Evolutionary conservation across 2,113 vertebrate genomes (phyloP).

Genomic region (Forbesichthys papilliferus): DNA sequence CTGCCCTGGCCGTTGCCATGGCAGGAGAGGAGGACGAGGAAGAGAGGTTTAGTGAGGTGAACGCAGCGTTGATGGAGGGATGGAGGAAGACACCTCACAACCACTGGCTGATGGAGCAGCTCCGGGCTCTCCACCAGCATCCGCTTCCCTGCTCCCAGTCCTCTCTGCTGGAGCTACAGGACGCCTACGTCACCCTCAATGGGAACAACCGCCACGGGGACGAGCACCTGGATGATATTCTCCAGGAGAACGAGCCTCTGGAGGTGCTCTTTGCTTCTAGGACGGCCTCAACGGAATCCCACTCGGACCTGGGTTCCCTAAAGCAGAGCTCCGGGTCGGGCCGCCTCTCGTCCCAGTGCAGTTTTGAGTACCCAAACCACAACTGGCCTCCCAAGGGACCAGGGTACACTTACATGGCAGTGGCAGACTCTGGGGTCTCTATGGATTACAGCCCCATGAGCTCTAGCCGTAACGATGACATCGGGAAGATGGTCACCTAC

Average conservation of each 20-base stretch:
- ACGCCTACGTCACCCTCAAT: constrained; percentile 81
- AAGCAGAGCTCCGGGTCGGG: constrained; percentile 65
- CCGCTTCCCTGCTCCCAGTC: constrained; percentile 45
- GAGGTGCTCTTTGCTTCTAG: constrained; percentile 66
- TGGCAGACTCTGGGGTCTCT: constrained; percentile 83
- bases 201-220: constrained; percentile 24
- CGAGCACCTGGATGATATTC: constrained; percentile 37
- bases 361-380: constrained; percentile 80
- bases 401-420: constrained; percentile 79
- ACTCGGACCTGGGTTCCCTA: constrained; percentile 71
- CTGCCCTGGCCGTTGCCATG: not conserved
- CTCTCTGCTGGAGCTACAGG: constrained; percentile 69
- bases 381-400: constrained; percentile 65
- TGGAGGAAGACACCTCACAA: constrained; percentile 45
- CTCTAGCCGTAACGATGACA: constrained; percentile 51
- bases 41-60: not conserved
- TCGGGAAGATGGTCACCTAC: constrained; percentile 55
- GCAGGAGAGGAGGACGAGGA: constrained; percentile 27
- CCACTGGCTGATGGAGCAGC: constrained; percentile 61
- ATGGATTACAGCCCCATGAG: constrained; percentile 81
- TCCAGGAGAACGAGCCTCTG: constrained; percentile 61
- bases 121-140: constrained; percentile 52
- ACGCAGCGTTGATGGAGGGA: constrained; percentile 17
- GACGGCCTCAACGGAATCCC: constrained; percentile 44
- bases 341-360: constrained; percentile 69